These are phyloP conservation scores for Proteles cristata DNA, from an alignment of 2,113 vertebrate species.

Conservation along the genomic window DNA sequence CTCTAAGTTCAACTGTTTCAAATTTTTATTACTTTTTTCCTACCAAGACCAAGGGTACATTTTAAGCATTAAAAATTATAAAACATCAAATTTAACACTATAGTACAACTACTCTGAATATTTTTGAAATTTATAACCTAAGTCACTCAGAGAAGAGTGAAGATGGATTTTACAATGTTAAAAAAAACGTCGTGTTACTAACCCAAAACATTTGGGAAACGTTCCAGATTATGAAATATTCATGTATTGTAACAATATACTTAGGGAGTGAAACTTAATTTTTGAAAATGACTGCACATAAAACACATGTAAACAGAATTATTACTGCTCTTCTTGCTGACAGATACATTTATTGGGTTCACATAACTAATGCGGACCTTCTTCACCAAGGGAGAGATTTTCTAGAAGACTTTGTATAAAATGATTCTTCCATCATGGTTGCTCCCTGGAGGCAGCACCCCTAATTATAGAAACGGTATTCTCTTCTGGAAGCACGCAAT, in stretches of 20 bases:
- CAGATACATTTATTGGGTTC: background rate
- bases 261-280: background rate
- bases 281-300: slow-evolving; percentile 12
- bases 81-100: slow-evolving; percentile 18
- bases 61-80: slow-evolving; percentile 44
- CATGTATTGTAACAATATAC: background rate
- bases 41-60: slow-evolving; percentile 6
- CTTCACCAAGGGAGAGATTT: background rate
- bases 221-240: slow-evolving; percentile 43
- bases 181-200: slow-evolving; percentile 7
- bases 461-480: background rate
- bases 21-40: slow-evolving; percentile 35
- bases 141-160: slow-evolving; percentile 41
- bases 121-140: slow-evolving; percentile 55
- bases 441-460: background rate
- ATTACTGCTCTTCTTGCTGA: background rate
- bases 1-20: background rate
- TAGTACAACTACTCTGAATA: slow-evolving; percentile 24
- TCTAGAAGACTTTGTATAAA: background rate
- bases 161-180: background rate
- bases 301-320: background rate
- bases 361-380: background rate
- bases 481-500: background rate
- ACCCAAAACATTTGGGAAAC: slow-evolving; percentile 26
- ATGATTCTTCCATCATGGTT: background rate